A percentile compares a stretch with the other conserved stretches of the same genome.
These are phyloP conservation scores for Axis porcinus DNA, from an alignment of 2,113 vertebrate genomes.

Conservation along the genomic window DNA sequence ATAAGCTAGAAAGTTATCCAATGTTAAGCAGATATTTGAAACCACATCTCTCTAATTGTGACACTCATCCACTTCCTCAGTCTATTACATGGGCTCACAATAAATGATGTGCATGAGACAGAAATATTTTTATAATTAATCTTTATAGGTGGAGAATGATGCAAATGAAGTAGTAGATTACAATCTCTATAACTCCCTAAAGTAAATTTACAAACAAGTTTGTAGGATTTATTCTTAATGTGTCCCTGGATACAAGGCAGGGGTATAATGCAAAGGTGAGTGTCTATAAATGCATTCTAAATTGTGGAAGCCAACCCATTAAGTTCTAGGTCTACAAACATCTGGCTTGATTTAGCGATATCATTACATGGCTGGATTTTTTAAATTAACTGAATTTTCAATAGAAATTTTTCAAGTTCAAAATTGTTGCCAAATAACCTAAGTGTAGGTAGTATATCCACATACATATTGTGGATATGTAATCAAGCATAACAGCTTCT, in stretches of 20 bases:
- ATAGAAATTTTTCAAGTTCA: background rate
- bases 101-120: background rate
- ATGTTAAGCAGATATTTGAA: background rate
- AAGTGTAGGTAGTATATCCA: background rate
- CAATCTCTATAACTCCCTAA: background rate
- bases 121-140: background rate
- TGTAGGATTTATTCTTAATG: background rate
- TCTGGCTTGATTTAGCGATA: background rate
- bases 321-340: background rate
- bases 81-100: background rate
- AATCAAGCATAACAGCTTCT: background rate
- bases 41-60: background rate
- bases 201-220: background rate
- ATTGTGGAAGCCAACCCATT: background rate
- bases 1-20: background rate
- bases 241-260: background rate
- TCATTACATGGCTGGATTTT: background rate
- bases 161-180: background rate
- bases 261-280: background rate
- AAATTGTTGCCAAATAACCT: background rate
- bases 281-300: background rate
- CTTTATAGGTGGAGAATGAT: background rate
- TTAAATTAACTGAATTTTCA: background rate
- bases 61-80: background rate
- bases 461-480: background rate